Conservation (phyloP, 1,140 invertebrate genomes). For the Myzus persicae region DNA sequence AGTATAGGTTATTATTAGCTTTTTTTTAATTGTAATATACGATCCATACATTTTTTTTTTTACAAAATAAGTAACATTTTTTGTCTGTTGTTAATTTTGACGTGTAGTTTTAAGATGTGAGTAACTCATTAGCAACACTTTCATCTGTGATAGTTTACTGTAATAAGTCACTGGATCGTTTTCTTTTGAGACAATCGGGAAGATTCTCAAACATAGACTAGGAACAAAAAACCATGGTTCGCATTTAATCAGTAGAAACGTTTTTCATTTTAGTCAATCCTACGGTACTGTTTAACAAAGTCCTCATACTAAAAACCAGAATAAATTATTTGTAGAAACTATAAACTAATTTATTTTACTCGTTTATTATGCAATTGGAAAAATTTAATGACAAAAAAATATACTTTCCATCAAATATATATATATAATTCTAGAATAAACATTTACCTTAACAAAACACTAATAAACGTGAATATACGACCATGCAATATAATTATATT, state of each 20-base stretch:
- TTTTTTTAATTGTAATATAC: neutral
- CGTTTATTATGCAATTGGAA: neutral
- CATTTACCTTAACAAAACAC: neutral
- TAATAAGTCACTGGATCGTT: neutral
- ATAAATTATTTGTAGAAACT: neutral
- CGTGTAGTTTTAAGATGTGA: neutral
- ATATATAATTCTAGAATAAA: neutral
- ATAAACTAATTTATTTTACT: neutral
- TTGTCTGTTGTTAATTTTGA: neutral
- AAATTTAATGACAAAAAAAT: neutral
- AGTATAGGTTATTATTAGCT: neutral
- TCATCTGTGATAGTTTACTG: neutral
- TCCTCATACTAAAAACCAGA: neutral
- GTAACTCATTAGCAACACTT: neutral
- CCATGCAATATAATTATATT: neutral
- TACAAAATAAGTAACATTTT: neutral
- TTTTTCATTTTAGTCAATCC: neutral
- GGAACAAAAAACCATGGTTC: neutral
- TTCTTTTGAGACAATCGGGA: neutral
- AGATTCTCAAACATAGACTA: neutral
- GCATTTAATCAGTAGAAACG: neutral
- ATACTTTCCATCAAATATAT: neutral
- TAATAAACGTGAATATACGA: neutral
- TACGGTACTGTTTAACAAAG: neutral
- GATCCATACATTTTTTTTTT: neutral